Percentiles rank a stretch among this genome's conserved stretches.
phyloP scores from a whole-genome alignment of 2,888 invertebrate genomes.

The Philereme transversata region DNA sequence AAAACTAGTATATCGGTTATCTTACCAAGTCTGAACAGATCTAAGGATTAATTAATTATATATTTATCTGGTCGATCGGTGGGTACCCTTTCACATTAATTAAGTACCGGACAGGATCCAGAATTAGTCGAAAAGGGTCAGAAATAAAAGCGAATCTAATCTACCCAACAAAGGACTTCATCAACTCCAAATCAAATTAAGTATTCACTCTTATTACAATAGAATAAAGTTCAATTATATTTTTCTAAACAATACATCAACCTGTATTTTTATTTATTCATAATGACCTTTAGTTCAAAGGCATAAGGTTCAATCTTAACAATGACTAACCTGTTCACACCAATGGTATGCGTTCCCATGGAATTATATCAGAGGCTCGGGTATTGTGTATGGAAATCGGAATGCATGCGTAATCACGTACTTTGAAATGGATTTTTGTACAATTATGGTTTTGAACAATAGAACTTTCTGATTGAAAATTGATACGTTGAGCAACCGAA shows the following conservation, averaged over 20 bases:
- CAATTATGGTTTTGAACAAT: slow-evolving; percentile 28
- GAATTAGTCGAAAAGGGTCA: slow-evolving; percentile 4
- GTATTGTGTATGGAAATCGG: slow-evolving; percentile 29
- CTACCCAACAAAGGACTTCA: slow-evolving; percentile 14
- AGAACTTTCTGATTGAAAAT: slow-evolving; percentile 21
- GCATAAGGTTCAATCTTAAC: slow-evolving; percentile 8
- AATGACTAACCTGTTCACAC: slow-evolving; percentile 21
- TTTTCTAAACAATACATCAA: slow-evolving; percentile 5
- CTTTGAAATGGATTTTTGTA: slow-evolving; percentile 30
- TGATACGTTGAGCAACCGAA: slow-evolving; percentile 20
- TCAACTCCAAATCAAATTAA: slow-evolving; percentile 17
- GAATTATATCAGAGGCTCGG: slow-evolving; percentile 19
- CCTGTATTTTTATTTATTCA: background rate
- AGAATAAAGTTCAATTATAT: slow-evolving; percentile 21
- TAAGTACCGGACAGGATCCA: slow-evolving; percentile 7
- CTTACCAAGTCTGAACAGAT: no score
- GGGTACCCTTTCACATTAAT: no score
- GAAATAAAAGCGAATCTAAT: slow-evolving; percentile 22
- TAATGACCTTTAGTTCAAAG: slow-evolving; percentile 4
- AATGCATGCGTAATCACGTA: slow-evolving; percentile 34
- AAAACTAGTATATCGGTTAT: no score
- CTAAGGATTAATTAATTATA: no score
- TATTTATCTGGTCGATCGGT: no score
- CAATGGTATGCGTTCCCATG: slow-evolving; percentile 20
- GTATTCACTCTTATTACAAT: slow-evolving; percentile 16